Percentiles rank a stretch among this genome's conserved stretches.
Evolutionary conservation across 1,140 invertebrate species (phyloP).

Genomic region (Whitmania pigra): DNA sequence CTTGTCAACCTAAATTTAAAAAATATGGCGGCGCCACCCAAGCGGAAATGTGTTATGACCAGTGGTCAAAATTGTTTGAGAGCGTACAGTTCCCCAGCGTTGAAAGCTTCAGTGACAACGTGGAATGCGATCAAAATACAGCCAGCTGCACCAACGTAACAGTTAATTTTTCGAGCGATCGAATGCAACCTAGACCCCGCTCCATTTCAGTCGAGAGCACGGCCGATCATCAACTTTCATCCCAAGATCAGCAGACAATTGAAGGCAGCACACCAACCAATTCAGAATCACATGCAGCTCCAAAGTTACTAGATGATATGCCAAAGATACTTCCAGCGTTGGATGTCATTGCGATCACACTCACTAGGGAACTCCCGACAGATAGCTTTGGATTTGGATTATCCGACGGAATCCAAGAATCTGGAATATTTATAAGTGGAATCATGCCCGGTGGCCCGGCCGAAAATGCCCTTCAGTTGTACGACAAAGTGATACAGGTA

Average conservation of each 20-base stretch:
- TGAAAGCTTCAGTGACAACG: neutral
- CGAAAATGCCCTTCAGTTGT: neutral
- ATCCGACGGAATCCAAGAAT: neutral
- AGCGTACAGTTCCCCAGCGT: neutral
- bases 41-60: neutral
- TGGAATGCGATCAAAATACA: neutral
- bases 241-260: neutral
- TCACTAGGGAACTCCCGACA: neutral
- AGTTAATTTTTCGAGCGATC: neutral
- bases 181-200: neutral
- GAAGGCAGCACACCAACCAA: neutral
- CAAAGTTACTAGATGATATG: neutral
- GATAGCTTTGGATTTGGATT: constrained; percentile 2
- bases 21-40: neutral
- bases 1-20: neutral
- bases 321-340: neutral
- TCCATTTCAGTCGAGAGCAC: neutral
- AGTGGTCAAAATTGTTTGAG: constrained; percentile 3
- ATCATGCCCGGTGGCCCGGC: neutral
- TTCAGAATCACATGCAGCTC: neutral
- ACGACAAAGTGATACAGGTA: constrained; percentile 7
- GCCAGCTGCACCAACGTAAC: neutral
- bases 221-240: neutral
- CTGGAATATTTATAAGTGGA: neutral
- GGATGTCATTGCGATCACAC: neutral